These are phyloP conservation scores for Phrixothrix hirtus DNA, from an alignment of 2,888 invertebrate genomes.

Conservation along the genomic window DNA sequence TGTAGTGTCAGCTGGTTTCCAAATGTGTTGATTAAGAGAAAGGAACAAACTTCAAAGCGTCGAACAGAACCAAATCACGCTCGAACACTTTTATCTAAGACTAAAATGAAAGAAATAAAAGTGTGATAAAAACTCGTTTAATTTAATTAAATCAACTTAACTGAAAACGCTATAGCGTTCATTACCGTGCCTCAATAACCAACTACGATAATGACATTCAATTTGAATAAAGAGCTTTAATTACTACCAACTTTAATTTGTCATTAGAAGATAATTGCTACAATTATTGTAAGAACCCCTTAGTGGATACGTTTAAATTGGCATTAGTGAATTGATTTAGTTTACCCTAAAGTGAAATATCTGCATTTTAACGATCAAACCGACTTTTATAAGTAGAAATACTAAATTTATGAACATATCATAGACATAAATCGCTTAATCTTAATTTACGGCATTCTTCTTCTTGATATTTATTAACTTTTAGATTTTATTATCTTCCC, in stretches of 20 bases:
- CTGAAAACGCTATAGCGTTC: conserved; percentile 41
- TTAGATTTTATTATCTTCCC: too few relatives aligned
- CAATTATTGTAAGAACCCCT: conserved; percentile 41
- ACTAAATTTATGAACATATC: too few relatives aligned
- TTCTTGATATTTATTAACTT: too few relatives aligned
- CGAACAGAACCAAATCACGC: conserved; percentile 21
- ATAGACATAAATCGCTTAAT: too few relatives aligned
- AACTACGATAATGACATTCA: conserved; percentile 46
- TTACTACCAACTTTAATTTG: conserved; percentile 47
- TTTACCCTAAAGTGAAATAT: conserved; percentile 13
- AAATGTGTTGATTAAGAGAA: conserved; percentile 27
- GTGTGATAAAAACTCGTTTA: conserved; percentile 26
- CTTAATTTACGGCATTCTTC: too few relatives aligned
- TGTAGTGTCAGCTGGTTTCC: conserved; percentile 24
- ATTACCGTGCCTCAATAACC: conserved; percentile 36
- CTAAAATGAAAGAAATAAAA: conserved; percentile 27
- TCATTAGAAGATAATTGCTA: conserved; percentile 47
- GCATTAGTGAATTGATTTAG: conserved; percentile 24
- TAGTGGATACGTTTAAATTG: conserved; percentile 19
- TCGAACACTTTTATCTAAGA: conserved; percentile 24
- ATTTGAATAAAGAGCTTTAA: conserved; percentile 44
- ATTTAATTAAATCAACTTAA: conserved; percentile 34
- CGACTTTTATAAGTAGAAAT: too few relatives aligned
- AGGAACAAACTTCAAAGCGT: conserved; percentile 15
- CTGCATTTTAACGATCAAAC: conserved; percentile 3